A percentile compares a stretch with the other conserved stretches of the same genome.
Conservation (phyloP, 2,113 vertebrate genomes). For the Muscicapa adusta region DNA sequence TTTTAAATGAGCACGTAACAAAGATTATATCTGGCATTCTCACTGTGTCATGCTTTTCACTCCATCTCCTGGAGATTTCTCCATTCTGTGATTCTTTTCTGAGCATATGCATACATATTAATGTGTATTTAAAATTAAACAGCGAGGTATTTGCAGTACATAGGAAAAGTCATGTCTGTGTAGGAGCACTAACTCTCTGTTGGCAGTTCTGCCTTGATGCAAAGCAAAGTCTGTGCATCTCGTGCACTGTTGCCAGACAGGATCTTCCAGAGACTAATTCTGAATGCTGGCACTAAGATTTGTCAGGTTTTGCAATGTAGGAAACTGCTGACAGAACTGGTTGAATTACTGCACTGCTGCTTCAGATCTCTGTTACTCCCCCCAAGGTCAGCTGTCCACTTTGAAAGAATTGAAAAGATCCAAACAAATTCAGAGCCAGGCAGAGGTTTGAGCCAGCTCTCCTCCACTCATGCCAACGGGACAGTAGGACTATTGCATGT, state of each 20-base stretch:
- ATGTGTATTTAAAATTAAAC: neutral
- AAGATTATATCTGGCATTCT: neutral
- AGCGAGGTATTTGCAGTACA: neutral
- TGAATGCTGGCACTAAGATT: neutral
- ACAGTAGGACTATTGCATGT: neutral
- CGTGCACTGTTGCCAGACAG: rapidly evolving
- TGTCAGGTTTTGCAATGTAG: neutral
- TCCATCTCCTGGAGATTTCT: neutral
- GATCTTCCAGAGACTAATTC: neutral
- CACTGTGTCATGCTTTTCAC: neutral
- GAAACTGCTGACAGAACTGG: neutral
- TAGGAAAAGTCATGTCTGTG: rapidly evolving
- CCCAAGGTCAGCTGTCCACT: neutral
- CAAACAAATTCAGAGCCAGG: neutral
- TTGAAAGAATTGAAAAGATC: neutral
- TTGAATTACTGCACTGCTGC: neutral
- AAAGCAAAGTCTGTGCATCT: neutral
- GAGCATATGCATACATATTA: neutral
- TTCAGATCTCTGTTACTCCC: neutral
- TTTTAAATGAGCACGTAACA: neutral
- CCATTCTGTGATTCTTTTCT: neutral
- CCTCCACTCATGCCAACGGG: neutral
- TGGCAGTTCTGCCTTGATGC: neutral
- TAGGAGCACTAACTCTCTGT: neutral
- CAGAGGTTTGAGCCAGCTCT: neutral